Evolutionary conservation across 2,888 invertebrate species (phyloP).

Genomic region (Arrhopalites spinosus): DNA sequence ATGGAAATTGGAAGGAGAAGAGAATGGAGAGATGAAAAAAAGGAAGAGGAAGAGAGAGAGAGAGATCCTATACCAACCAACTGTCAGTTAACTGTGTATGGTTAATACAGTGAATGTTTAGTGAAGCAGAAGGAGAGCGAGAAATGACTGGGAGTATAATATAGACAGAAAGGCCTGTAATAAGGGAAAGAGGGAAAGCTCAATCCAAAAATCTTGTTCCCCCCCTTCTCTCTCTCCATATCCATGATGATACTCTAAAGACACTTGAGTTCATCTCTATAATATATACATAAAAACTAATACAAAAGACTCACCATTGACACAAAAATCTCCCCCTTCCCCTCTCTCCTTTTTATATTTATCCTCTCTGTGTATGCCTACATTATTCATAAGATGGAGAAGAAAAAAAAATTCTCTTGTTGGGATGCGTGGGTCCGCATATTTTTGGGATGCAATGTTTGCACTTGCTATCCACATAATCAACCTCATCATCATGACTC

Average conservation of each 20-base stretch:
- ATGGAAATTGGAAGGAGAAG: no score
- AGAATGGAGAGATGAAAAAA: no score
- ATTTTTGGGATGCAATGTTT: slow-evolving; percentile 5
- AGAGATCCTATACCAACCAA: no score
- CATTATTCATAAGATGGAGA: background rate
- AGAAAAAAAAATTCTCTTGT: no score
- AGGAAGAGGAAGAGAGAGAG: background rate
- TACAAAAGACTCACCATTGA: background rate
- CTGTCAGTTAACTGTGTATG: background rate
- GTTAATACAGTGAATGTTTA: background rate
- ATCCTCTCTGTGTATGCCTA: background rate
- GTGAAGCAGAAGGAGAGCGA: background rate
- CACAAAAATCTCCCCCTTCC: background rate
- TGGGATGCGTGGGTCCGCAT: slow-evolving; percentile 13
- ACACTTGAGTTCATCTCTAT: background rate
- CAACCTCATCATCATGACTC: slow-evolving; percentile 24
- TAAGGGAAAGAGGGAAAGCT: slow-evolving; percentile 1
- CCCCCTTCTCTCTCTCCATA: background rate
- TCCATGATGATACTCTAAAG: background rate
- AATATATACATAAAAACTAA: background rate
- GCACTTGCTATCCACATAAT: slow-evolving; percentile 13
- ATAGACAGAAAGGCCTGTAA: background rate
- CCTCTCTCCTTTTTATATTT: background rate
- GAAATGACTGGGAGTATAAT: background rate
- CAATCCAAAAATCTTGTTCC: slow-evolving; percentile 4